Evolutionary conservation across 2,113 vertebrate genomes (phyloP).

Genomic region (Motacilla alba): DNA sequence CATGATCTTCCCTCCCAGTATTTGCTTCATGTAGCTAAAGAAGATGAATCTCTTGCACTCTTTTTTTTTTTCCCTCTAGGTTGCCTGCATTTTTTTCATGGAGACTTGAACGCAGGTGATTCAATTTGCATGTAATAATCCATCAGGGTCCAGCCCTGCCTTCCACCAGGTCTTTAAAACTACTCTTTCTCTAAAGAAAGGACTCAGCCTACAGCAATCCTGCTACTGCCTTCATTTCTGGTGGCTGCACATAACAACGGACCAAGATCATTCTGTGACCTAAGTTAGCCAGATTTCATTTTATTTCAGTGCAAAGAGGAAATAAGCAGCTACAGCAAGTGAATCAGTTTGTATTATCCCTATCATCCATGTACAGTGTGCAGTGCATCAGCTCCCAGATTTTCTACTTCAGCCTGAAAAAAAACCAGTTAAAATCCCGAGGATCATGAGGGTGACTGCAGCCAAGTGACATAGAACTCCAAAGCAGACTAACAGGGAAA

Average conservation of each 20-base stretch:
- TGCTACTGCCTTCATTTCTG: neutral
- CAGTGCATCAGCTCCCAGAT: neutral
- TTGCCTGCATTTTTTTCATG: neutral
- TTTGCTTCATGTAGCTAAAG: neutral
- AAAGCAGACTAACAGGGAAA: neutral
- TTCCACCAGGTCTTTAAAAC: neutral
- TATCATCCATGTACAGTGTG: neutral
- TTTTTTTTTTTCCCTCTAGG: neutral
- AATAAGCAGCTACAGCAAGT: neutral
- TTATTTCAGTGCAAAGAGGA: neutral
- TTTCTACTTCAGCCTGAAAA: neutral
- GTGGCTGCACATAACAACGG: neutral
- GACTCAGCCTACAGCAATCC: neutral
- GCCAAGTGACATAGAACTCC: neutral
- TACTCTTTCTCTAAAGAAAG: neutral
- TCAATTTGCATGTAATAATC: neutral
- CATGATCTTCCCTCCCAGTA: neutral
- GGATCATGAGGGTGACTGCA: neutral
- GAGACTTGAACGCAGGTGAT: neutral
- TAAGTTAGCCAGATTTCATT: neutral
- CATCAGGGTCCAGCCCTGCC: neutral
- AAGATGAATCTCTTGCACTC: neutral
- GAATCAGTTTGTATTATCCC: neutral
- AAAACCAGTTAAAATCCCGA: neutral
- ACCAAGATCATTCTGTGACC: neutral